A percentile compares a stretch with the other conserved stretches of the same genome.
Evolutionary conservation across 2,113 vertebrate species (phyloP).

Genomic region (Onychostruthus taczanowskii): DNA sequence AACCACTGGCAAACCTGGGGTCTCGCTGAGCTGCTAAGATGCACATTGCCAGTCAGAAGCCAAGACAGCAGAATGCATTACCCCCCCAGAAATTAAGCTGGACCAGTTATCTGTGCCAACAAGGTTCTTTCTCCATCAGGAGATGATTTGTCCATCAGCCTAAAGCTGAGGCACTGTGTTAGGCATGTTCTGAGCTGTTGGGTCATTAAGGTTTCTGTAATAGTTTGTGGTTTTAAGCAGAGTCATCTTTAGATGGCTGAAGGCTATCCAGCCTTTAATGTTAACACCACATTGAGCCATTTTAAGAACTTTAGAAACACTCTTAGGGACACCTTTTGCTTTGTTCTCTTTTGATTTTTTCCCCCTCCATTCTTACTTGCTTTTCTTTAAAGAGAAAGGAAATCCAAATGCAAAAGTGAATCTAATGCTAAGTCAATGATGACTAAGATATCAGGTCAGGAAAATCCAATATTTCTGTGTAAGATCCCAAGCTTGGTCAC

Average conservation of each 20-base stretch:
- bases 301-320: slow-evolving; percentile 12
- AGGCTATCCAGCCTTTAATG: background rate
- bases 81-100: background rate
- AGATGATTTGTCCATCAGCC: background rate
- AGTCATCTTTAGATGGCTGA: background rate
- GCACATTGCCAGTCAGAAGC: background rate
- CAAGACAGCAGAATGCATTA: background rate
- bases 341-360: background rate
- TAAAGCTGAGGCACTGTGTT: background rate
- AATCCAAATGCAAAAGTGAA: background rate
- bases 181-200: slow-evolving; percentile 8
- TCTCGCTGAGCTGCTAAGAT: background rate
- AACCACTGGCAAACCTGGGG: background rate
- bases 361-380: background rate
- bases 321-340: background rate
- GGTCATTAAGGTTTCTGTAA: slow-evolving; percentile 2
- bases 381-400: background rate
- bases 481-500: background rate
- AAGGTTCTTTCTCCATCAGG: background rate
- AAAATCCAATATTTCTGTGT: background rate
- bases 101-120: background rate
- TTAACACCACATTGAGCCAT: background rate
- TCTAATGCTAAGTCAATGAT: background rate
- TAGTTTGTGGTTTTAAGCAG: background rate
- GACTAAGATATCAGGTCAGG: background rate